Conservation (phyloP, 2,888 invertebrate species). For the Strigamia crassipes region DNA sequence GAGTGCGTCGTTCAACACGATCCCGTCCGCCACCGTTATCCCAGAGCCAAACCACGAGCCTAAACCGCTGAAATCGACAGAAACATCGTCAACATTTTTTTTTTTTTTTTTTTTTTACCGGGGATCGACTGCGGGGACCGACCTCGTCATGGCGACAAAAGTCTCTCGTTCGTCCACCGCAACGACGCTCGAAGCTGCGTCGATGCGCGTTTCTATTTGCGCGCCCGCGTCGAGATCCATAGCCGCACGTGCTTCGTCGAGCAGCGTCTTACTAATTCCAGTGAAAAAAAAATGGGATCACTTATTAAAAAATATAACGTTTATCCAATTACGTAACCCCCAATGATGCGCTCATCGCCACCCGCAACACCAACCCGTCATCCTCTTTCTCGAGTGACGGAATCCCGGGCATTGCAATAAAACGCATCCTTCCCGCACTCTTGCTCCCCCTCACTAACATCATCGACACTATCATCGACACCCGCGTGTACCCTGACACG, state of each 20-base stretch:
- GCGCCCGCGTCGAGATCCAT: not conserved
- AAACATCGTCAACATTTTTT: no score
- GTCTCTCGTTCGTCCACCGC: not conserved
- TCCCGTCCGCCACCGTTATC: conserved; percentile 63
- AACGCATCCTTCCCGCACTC: no score
- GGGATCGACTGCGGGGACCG: not conserved
- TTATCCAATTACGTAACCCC: no score
- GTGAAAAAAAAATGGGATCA: not conserved
- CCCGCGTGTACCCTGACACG: no score
- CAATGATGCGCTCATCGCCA: no score
- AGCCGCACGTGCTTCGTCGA: not conserved
- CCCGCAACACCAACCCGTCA: no score
- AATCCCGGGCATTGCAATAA: no score
- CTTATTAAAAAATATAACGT: no score
- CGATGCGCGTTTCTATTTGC: not conserved
- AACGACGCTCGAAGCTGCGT: not conserved
- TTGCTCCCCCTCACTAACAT: no score
- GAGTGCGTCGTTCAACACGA: conserved; percentile 62
- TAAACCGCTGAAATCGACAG: conserved; percentile 62
- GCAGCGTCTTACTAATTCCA: not conserved
- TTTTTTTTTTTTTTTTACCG: no score
- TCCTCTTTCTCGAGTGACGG: no score
- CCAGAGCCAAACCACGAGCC: conserved; percentile 64
- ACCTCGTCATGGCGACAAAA: conserved; percentile 7
- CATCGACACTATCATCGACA: no score